Base-by-base conservation (phyloP, 2,797 vertebrate genomes). In the Dendrocincla fuliginosa region DNA sequence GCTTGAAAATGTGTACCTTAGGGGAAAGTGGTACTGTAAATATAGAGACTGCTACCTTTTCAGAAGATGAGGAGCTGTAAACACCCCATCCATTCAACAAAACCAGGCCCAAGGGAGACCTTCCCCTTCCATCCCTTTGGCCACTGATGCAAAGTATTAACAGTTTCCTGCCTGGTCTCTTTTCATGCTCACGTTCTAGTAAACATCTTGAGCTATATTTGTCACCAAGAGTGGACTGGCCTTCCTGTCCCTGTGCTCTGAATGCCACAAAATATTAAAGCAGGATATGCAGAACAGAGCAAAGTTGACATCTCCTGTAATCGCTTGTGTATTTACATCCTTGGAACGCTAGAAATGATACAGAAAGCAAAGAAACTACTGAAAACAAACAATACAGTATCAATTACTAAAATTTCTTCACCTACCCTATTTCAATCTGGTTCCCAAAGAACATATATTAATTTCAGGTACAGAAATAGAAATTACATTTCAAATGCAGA, bases 81-180 rank as follows among this genome's bases (percentile, higher is more conserved):
- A 97, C 82, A 89, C 12, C 73, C 71, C 30, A 81, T 33, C 49
- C 73, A 75, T 39, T 85, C 91, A 92, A 30, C 24, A 60, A 68
- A 86, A 68, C 1, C 78, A 98, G 95, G 97, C 97, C 98, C 98
- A 98, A 96, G 96, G 94, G 94, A 97, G 91, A 95, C 97, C 98
- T 98, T 99, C 98, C 98, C 98, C 97, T 98, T 98, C 98, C 97
- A 97, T 98, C 97, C 86, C 96, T 97, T 97, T 93, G 95, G 97
- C 98, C 98, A 98, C 97, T 97, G 97, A 97, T 97, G 89, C 88
- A 89, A 94, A 90, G 46, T 52, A 95, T 97, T 96, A 97, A 97
- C 87, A 96, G 95, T 98, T 99, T 99, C 98, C 99, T 99, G 98
- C 96, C 97, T 97, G 95, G 96, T 97, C 92, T 98, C 97, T 98